Base-by-base conservation (phyloP, 2,113 vertebrate species). In the Spermophilus dauricus region DNA sequence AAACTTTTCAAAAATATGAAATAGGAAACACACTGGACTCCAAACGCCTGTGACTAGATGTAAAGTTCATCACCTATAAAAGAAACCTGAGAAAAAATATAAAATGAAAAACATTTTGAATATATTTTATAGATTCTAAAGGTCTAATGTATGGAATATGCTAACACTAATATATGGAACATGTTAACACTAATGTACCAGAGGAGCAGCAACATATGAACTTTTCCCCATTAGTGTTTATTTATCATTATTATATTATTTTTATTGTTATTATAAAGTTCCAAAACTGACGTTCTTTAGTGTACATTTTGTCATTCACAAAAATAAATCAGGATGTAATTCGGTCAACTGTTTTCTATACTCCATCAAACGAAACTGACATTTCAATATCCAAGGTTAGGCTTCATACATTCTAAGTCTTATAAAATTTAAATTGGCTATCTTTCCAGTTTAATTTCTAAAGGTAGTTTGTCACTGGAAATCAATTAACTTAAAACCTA, bases 91-190 rank as follows among this genome's bases (percentile, higher is more conserved):
- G n/a, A 58, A 91, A 82, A 84, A 83, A 91, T 10, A 86, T 0
- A 45, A 30, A 61, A 92, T n/a, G 0, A 85, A 95, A 96, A 97
- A 86, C 13, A 9, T 58, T 86, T 96, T 75, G 69, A 85, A 93
- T 48, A 45, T 17, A 81, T 73, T 88, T 78, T 70, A 69, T 48
- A 69, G 67, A 42, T 20, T 90, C 56, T 72, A 34, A 85, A 76
- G 5, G 30, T 48, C 77, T 82, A 82, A 70, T 20, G 16, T 39
- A 58, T 58, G 51, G 8, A 91, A 73, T 18, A 93, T 69, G 92
- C 81, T 83, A 86, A 93, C 7, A 86, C 6, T 73, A 83, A 81
- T 32, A 2, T 32, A 48, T 8, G 45, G 45, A 91, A 73, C 22
- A 93, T 69, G 92, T 81, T 83, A 86, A 93, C 7, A 86, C 6